A percentile compares a stretch with the other conserved stretches of the same genome.
Conservation (phyloP, 2,113 vertebrate genomes). For the Crotalus helleri region DNA sequence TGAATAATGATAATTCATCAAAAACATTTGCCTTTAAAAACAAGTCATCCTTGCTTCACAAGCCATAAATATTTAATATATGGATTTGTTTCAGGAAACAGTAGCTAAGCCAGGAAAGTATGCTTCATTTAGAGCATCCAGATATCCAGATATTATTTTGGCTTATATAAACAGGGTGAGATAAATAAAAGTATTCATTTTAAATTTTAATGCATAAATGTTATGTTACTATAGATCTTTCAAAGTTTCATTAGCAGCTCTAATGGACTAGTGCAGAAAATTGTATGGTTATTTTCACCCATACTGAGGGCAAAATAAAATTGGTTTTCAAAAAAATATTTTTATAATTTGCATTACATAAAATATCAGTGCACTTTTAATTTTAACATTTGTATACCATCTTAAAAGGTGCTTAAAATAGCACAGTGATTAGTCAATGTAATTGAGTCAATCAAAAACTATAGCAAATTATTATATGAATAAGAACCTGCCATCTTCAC, state of each 20-base stretch:
- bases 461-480: background rate
- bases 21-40: constrained; percentile 34
- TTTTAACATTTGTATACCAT: background rate
- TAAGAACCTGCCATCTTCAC: background rate
- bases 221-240: background rate
- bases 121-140: constrained; percentile 39
- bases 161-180: background rate
- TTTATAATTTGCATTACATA: background rate
- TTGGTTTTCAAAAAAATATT: background rate
- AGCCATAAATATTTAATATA: constrained; percentile 68
- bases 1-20: constrained; percentile 59
- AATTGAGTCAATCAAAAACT: background rate
- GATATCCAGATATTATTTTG: background rate
- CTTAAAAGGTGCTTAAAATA: background rate
- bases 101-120: constrained; percentile 52
- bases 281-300: background rate
- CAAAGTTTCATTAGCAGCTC: background rate
- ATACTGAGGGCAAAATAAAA: background rate
- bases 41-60: constrained; percentile 54
- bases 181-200: background rate
- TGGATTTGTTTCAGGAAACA: constrained; percentile 49
- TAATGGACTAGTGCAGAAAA: background rate
- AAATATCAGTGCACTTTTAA: background rate
- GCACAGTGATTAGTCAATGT: background rate
- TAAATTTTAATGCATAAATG: background rate